phyloP scores from a whole-genome alignment of 1,140 invertebrate genomes.

The Cydia fagiglandana region DNA sequence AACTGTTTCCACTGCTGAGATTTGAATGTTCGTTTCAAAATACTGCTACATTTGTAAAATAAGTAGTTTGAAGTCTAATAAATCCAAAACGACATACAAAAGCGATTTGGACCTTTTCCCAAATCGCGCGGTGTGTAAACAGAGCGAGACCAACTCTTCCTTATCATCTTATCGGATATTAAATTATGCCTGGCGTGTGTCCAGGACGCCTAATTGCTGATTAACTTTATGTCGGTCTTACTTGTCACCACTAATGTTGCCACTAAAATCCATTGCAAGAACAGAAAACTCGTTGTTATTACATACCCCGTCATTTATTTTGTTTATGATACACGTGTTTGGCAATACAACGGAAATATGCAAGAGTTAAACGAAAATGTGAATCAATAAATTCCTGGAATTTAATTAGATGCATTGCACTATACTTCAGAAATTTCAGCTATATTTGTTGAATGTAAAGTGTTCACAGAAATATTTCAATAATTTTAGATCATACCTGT shows the following conservation, averaged over 20 bases:
- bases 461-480: background rate
- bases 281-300: constrained; percentile 7
- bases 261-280: background rate
- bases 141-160: background rate
- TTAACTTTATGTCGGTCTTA: constrained; percentile 23
- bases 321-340: constrained; percentile 20
- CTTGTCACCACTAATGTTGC: constrained; percentile 5
- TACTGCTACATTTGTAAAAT: background rate
- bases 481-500: background rate
- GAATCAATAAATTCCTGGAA: background rate
- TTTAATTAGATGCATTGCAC: background rate
- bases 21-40: too few species aligned
- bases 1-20: too few species aligned
- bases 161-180: constrained; percentile 24
- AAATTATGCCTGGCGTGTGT: background rate
- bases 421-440: background rate
- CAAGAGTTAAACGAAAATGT: background rate
- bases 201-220: constrained; percentile 19
- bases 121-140: background rate
- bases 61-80: background rate
- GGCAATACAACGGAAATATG: background rate
- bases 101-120: constrained; percentile 10
- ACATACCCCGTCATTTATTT: background rate
- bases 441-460: background rate
- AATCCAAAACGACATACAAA: background rate